phyloP scores from a whole-genome alignment of 2,113 vertebrate genomes.

The Ceyx cyanopectus region DNA sequence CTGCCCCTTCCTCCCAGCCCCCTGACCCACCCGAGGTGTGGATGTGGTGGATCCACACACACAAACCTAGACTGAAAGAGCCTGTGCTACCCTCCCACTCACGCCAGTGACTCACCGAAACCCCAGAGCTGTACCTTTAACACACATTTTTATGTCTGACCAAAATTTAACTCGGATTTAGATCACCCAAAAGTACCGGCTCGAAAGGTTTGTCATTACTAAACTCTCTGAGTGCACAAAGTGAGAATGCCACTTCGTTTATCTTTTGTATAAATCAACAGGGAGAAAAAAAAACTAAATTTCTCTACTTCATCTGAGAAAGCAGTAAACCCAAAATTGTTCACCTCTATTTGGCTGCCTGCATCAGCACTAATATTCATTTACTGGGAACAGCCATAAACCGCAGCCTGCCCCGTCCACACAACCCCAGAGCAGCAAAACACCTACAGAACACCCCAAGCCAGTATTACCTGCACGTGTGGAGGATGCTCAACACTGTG shows the following conservation, averaged over 20 bases:
- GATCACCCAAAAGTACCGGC: constrained; percentile 62
- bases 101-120: constrained; percentile 78
- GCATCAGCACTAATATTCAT: not conserved
- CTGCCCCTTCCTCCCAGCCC: not conserved
- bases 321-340: not conserved
- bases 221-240: not conserved
- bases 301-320: constrained; percentile 12
- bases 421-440: not conserved
- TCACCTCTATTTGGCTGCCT: not conserved
- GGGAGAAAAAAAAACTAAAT: not conserved
- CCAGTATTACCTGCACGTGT: not conserved
- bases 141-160: constrained; percentile 21
- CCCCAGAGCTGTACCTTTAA: constrained; percentile 73
- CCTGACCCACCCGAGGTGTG: not conserved
- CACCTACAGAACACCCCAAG: not conserved
- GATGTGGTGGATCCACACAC: not conserved
- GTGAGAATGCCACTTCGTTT: not conserved
- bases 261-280: constrained; percentile 8
- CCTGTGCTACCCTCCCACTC: constrained; percentile 71
- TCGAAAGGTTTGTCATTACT: constrained; percentile 58
- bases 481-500: not conserved
- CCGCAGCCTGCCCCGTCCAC: not conserved
- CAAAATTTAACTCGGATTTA: constrained; percentile 60
- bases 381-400: not conserved
- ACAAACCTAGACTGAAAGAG: constrained; percentile 67